A percentile compares a stretch with the other conserved stretches of the same genome.
Evolutionary conservation across 2,113 vertebrate species (phyloP).

Genomic region (Glaucidium brasilianum): DNA sequence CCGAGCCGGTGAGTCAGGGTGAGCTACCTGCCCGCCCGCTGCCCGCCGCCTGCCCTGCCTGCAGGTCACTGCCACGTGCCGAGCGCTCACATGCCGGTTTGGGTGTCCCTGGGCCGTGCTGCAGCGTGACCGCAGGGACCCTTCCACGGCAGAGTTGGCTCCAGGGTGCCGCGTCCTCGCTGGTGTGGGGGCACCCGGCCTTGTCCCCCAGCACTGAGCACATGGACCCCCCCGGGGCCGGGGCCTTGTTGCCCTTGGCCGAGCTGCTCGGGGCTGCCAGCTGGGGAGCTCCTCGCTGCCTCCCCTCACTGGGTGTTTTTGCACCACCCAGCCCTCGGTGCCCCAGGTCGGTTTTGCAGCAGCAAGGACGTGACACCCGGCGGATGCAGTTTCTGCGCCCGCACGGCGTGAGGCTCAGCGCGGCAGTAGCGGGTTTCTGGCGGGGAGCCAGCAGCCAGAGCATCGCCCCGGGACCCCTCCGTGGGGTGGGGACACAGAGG

Average conservation of each 20-base stretch:
- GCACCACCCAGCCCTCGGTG: background rate
- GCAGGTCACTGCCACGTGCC: background rate
- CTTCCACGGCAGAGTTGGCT: background rate
- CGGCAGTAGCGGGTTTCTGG: conserved; percentile 9
- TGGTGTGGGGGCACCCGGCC: background rate
- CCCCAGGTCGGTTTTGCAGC: conserved; percentile 1
- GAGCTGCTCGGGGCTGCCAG: fast-evolving
- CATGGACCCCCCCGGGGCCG: fast-evolving
- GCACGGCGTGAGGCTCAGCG: background rate
- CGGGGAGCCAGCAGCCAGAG: background rate
- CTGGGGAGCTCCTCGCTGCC: background rate
- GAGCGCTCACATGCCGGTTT: background rate
- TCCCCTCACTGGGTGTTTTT: background rate
- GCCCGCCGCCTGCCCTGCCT: background rate
- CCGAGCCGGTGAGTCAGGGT: background rate
- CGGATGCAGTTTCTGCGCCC: background rate
- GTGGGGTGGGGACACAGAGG: background rate
- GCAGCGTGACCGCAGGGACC: background rate
- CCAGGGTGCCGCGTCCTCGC: background rate
- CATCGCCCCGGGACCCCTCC: background rate
- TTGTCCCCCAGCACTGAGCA: fast-evolving
- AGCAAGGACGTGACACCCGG: background rate
- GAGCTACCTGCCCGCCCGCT: conserved; percentile 4
- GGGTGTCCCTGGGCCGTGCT: background rate
- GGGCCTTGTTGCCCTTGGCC: background rate